Conservation (phyloP, 2,888 invertebrate species). For the Ecliptopera silaceata region DNA sequence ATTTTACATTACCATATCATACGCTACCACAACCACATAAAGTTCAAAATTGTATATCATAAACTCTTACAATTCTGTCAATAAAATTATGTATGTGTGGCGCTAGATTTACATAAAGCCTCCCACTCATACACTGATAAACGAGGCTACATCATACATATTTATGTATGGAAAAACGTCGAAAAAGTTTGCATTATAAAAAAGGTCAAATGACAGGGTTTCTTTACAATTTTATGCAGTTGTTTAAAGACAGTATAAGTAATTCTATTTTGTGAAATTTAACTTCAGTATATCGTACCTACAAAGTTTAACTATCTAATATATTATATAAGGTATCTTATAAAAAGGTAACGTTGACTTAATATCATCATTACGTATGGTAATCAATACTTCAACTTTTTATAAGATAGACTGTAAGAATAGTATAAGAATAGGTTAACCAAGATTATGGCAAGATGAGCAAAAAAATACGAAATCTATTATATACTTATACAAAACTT, state of each 20-base stretch:
- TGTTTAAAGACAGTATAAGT: background rate
- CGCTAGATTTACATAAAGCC: constrained; percentile 40
- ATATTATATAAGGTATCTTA: too few species aligned
- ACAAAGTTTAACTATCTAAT: too few species aligned
- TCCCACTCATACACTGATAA: constrained; percentile 34
- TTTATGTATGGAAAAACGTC: constrained; percentile 31
- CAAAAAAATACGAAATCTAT: too few species aligned
- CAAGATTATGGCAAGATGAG: too few species aligned
- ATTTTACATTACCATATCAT: constrained; percentile 12
- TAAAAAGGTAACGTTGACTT: too few species aligned
- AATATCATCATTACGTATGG: too few species aligned
- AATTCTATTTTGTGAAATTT: background rate
- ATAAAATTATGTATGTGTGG: constrained; percentile 44
- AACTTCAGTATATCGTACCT: too few species aligned
- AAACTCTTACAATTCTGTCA: constrained; percentile 32
- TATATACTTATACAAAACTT: too few species aligned
- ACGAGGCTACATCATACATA: constrained; percentile 34
- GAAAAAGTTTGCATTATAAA: constrained; percentile 31
- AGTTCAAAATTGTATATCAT: constrained; percentile 16
- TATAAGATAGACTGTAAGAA: too few species aligned
- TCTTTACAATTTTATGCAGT: constrained; percentile 3
- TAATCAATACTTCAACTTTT: too few species aligned
- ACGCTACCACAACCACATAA: background rate
- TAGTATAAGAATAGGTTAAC: too few species aligned
- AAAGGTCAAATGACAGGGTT: constrained; percentile 18